Base-by-base conservation (phyloP, 2,113 vertebrate genomes). In the Micromys minutus region DNA sequence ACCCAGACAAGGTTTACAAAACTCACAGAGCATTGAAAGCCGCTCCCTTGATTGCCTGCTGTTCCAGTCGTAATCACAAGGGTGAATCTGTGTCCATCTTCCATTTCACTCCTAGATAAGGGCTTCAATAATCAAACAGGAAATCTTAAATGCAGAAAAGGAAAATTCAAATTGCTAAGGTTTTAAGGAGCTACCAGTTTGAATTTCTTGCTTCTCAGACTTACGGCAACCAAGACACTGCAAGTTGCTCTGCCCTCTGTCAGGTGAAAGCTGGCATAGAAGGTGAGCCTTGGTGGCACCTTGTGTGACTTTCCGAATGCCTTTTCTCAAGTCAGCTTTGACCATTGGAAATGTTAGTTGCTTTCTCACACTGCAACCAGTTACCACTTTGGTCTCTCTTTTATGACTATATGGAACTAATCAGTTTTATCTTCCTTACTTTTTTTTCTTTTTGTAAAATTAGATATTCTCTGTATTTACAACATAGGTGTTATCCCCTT, bases 81-180 rank as follows among this genome's bases (percentile, higher is more conserved):
- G 47, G 26, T 34, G 26, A 31, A 91, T 94, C 79, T 76, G 69
- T 21, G 50, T 55, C 45, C 57, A 29, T 94, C 84, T 87, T 89
- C 45, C 67, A 71, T 86, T 92, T 90, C 61, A 74, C 42, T 47
- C 36, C 63, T 29, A 34, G 17, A 42, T 87, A n/a, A 59, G 16
- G 39, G 63, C 57, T 92, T 94, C 69, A 63, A 92, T 77, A 67
- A 67, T 52, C 85, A 95, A 96, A 90, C 65, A 13, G 65, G 65
- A 93, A 95, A 75, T n/a, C 7, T 11, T 90, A 75, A 93, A 92
- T 29, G 55, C 83, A 11, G n/a, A 77, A 76, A 55, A 39, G 87
- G 15, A 87, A 90, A 90, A 89, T 50, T 26, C 61, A 81, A 61
- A 86, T 61, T 45, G 76, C 22, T 91, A 96, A 84, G 47, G 77